Evolutionary conservation across 2,797 vertebrate species (phyloP), one percentile per base, ranked within the genome.

Genomic region (Falco peregrinus): DNA sequence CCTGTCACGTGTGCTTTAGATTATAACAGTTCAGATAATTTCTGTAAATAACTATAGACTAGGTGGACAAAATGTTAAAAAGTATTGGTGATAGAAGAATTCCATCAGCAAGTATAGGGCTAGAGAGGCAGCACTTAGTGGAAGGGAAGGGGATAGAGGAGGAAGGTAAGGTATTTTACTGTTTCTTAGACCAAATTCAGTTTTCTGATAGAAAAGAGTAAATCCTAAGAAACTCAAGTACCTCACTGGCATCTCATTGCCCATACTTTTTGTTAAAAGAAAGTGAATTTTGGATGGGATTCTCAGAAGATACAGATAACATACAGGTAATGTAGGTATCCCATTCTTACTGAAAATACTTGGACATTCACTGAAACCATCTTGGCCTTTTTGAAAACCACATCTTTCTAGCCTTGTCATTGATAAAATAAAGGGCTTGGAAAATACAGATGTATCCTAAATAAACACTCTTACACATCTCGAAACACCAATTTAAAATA

Each of bases 381-480:
- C 63, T 50, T 1, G 2, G 10, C 9, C 25, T 77, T 93, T 90
- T 68, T 79, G 64, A 89, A 96, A 95, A 95, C 80, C 54, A n/a
- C 7, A 29, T 89, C 14, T 91, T 71, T 93, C 28, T 82, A 57
- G 47, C 11, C 25, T 71, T 5, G 4, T 85, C 53, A 60, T 22
- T 91, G 69, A 61, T 85, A 77, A 85, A 84, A 45, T 79, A 28
- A 90, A 87, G 20, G 29, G 70, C 43, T 65, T 90, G 19, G 22
- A 79, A 83, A 91, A 87, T 67, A 79, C 19, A n/a, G 6, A 76
- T 91, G 4, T 43, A 76, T 87, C 67, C 37, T 92, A 84, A 91
- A 87, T 67, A 89, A 95, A 70, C 37, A 92, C 54, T 94, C 64
- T 88, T 88, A 81, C 81, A 92, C 89, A 95, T 93, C 71, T 88